Evolutionary conservation across 2,797 vertebrate genomes (phyloP), one percentile per base, ranked within the genome.

Genomic region (Heteromormyrus szaboi): DNA sequence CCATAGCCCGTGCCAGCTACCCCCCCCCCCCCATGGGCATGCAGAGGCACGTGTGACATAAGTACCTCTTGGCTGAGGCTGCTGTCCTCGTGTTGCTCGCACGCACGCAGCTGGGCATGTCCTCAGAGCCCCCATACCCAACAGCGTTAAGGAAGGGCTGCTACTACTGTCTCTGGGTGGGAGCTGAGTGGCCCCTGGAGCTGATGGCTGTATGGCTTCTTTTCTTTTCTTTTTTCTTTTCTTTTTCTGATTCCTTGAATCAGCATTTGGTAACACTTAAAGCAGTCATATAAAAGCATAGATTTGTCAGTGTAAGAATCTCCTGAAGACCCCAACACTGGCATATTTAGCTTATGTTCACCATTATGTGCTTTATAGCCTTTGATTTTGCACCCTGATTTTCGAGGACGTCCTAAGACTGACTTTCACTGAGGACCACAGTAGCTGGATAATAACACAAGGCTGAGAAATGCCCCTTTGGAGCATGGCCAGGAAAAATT

Each of bases 401-500:
- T 44, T 65, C 11, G 33, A 44, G 17, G 25, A 53, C 25, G 62
- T 25, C 33, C 41, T 22, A 5, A 51, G 54, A 84, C 53, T 62
- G 84, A 88, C 72, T 79, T 89, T 54, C 11, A 9, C 5, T 3
- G 11, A 83, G 89, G 89, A 89, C 91, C 89, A 91, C 22, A 0
- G 88, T 91, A 91, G 90, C 86, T 22, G 90, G 92, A 93, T 86
- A 90, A 72, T 72, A 89, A 89, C 72, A 94, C 92, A 87, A 86
- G n/a, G 90, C 90, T 3, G 89, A 93, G 91, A 90, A 51, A 91
- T 91, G 89, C 89, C 85, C 79, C 88, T 85, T 87, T 95, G 94
- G 93, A 92, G 89, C 88, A 89, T 48, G 88, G 93, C 93, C 94
- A 95, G 91, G 87, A 93, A 92, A 89, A 92, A 92, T 91, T 93